Evolutionary conservation across 2,797 vertebrate genomes (phyloP), one percentile per base, ranked within the genome.

Genomic region (Catharus ustulatus): DNA sequence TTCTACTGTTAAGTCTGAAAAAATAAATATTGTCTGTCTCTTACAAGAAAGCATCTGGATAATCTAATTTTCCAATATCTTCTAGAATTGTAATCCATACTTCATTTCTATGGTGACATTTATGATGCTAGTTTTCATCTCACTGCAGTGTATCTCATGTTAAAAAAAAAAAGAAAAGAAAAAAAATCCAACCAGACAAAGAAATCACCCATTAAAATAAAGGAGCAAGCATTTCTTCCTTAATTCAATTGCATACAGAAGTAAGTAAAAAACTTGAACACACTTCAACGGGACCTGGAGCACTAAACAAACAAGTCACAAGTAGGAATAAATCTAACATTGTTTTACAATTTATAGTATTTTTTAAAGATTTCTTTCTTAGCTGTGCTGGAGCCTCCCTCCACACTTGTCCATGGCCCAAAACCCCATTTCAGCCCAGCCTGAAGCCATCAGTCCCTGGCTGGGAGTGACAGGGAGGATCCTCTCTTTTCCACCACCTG

Each of bases 101-200:
- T 67, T 95, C 36, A 81, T 59, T 89, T 93, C 74, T 94, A 34
- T 62, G 19, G 21, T 76, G 80, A 66, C 52, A 73, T 76, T 93
- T 83, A 89, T 45, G 32, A 67, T 62, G n/a, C 3, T 64, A 17
- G 11, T 55, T 84, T 85, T 79, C 15, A 75, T 66, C 36, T 73
- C 52, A 82, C 16, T 51, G 23, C 26, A 81, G 51, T 73, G 59
- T 9, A 68, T 13, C 10, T 51, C 32, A 51, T 59, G 11, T 66
- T 71, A 16, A 83, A 92, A 89, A 82, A n/a, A n/a, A 4, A 19
- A 23, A 23, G 6, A 13, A 23, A 2, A 5, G 40, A 10, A 3
- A 51, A 34, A 38, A 32, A 32, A 46, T 15, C 16, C 48, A 45
- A 30, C 11, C 17, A 51, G 81, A 32, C 1, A 40, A 43, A 81